Percentiles rank a stretch among this genome's conserved stretches.
phyloP scores from a whole-genome alignment of 2,797 vertebrate genomes.

The Pangasius macronema region DNA sequence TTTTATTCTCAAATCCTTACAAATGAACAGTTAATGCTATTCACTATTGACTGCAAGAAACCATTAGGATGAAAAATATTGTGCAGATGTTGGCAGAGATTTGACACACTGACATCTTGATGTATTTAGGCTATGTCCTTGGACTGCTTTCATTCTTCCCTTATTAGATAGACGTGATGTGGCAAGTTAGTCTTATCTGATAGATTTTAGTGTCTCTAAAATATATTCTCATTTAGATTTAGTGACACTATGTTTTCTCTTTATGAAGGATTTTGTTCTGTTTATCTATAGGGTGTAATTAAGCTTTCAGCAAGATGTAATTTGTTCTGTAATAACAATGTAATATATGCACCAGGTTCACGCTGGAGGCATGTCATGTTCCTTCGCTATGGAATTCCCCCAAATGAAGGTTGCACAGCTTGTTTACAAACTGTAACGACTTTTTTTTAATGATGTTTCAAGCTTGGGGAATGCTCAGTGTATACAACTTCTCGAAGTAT shows the following conservation, averaged over 20 bases:
- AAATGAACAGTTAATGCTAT: conserved; percentile 23
- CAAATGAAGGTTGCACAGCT: conserved; percentile 3
- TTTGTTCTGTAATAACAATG: conserved; percentile 21
- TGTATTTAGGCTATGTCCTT: conserved; percentile 13
- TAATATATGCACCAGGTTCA: conserved; percentile 14
- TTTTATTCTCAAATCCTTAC: conserved; percentile 16
- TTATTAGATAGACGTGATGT: conserved; percentile 16
- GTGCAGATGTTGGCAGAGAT: conserved; percentile 10
- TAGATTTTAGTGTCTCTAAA: background rate
- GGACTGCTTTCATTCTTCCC: conserved; percentile 9
- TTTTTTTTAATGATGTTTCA: background rate
- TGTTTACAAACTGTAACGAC: conserved; percentile 15
- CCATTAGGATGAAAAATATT: conserved; percentile 12
- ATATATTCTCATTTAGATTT: background rate
- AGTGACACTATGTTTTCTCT: background rate
- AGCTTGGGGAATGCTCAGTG: background rate
- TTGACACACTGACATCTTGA: conserved; percentile 25
- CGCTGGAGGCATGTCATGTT: conserved; percentile 11
- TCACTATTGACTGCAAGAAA: conserved; percentile 20
- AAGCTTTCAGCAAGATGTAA: conserved; percentile 24
- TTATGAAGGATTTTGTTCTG: background rate
- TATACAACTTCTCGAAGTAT: no score
- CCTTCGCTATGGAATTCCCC: conserved; percentile 44
- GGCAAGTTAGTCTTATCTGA: conserved; percentile 15
- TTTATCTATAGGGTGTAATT: conserved; percentile 12